Conservation (phyloP, 1,140 invertebrate genomes). For the Pachyrhynchus sulphureomaculatus region DNA sequence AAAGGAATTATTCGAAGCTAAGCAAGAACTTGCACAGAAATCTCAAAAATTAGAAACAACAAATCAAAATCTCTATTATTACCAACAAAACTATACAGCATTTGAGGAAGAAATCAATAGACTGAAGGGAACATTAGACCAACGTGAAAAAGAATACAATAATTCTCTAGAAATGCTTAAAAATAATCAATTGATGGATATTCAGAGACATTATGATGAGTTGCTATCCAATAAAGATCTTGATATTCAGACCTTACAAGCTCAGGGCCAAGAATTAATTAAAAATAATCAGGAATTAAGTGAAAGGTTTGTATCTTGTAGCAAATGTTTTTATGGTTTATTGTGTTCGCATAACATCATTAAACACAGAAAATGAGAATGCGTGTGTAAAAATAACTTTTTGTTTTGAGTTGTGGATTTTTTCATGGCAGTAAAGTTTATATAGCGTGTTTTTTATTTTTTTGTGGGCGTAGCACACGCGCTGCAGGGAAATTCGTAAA, state of each 20-base stretch:
- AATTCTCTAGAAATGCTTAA: conserved; percentile 29
- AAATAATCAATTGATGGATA: conserved; percentile 25
- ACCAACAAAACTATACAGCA: conserved; percentile 20
- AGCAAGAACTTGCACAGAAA: conserved; percentile 19
- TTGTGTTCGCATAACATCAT: too few relatives aligned
- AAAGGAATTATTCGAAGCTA: conserved; percentile 15
- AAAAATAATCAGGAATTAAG: conserved; percentile 22
- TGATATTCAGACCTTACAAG: conserved; percentile 31
- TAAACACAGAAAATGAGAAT: too few relatives aligned
- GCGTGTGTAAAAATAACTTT: too few relatives aligned
- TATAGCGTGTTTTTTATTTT: too few relatives aligned
- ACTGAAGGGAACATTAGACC: conserved; percentile 22
- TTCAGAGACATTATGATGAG: conserved; percentile 40
- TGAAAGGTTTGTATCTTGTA: conserved; percentile 16
- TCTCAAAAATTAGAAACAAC: conserved; percentile 19
- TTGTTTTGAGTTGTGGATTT: too few relatives aligned
- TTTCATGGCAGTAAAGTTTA: too few relatives aligned
- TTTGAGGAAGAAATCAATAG: conserved; percentile 29
- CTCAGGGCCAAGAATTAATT: conserved; percentile 26
- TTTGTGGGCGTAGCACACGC: too few relatives aligned
- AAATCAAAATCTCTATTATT: conserved; percentile 30
- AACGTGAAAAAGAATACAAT: conserved; percentile 35
- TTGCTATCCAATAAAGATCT: conserved; percentile 34
- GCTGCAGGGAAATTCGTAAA: too few relatives aligned
- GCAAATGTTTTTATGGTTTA: too few relatives aligned